Evolutionary conservation across 30 jellyfish, hydroid and myxozoan genomes (phyloP).

Genomic region (Aurelia coerulea): DNA sequence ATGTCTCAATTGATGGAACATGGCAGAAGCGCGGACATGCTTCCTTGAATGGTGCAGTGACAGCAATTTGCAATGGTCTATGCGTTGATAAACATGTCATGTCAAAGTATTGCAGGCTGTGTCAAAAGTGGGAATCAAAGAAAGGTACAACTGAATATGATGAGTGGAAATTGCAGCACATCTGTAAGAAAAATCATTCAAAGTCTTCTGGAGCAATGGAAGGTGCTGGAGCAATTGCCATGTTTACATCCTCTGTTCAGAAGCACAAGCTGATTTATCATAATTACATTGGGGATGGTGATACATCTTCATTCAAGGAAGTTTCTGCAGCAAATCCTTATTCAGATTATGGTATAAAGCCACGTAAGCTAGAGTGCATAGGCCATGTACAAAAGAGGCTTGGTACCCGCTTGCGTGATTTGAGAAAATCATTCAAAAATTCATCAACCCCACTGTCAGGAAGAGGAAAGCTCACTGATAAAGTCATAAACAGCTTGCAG

Average conservation of each 20-base stretch:
- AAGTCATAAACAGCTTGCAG: conserved; percentile 16
- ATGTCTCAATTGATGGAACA: conserved; percentile 1
- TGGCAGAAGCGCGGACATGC: too few relatives aligned
- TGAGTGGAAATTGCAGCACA: conserved; percentile 26
- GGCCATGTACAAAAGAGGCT: too few relatives aligned
- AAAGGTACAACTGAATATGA: not conserved
- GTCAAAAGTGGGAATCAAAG: too few relatives aligned
- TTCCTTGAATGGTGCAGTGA: conserved; percentile 40
- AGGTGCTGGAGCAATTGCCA: conserved; percentile 39
- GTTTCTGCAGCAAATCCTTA: too few relatives aligned
- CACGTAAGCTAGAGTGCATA: too few relatives aligned
- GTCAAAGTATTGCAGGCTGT: too few relatives aligned
- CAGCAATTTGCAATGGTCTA: not conserved
- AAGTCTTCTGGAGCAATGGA: conserved; percentile 55
- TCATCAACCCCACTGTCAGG: conserved; percentile 46
- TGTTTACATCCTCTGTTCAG: conserved; percentile 13
- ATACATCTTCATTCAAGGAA: not conserved
- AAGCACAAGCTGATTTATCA: conserved; percentile 18
- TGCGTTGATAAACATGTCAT: too few relatives aligned
- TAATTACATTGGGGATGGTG: conserved; percentile 55
- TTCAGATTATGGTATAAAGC: too few relatives aligned
- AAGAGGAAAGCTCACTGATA: conserved; percentile 41
- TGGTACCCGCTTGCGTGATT: conserved; percentile 23
- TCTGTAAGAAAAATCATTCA: conserved; percentile 47
- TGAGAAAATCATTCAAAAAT: not conserved